Conservation (phyloP, 2,113 vertebrate species). For the Climacteris rufus region DNA sequence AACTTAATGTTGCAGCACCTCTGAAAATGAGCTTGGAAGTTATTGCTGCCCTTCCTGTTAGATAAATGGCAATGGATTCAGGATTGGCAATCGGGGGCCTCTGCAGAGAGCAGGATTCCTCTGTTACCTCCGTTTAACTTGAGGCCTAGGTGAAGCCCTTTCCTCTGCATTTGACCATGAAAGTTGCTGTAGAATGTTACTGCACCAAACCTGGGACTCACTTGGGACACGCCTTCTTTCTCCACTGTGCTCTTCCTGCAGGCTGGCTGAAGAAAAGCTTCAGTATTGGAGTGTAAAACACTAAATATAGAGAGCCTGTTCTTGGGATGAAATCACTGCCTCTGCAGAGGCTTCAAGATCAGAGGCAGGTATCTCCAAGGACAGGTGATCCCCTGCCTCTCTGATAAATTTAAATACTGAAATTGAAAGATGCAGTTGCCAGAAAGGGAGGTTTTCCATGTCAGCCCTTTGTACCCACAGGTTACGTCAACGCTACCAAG, state of each 20-base stretch:
- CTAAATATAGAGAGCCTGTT: background rate
- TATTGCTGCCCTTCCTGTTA: background rate
- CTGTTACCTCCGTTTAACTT: background rate
- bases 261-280: background rate
- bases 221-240: background rate
- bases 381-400: background rate
- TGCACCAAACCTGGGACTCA: background rate
- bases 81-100: fast-evolving
- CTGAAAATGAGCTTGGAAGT: background rate
- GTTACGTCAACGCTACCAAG: background rate
- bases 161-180: background rate
- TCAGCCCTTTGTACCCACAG: background rate
- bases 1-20: background rate
- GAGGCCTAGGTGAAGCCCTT: background rate
- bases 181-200: background rate
- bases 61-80: background rate
- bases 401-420: background rate
- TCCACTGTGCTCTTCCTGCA: background rate
- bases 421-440: background rate
- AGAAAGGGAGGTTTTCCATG: background rate
- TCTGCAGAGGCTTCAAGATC: background rate
- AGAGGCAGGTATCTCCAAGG: background rate
- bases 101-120: background rate
- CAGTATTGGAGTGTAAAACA: background rate
- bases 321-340: background rate